Percentiles rank a stretch among this genome's conserved stretches.
These are phyloP conservation scores for Corbicula japonica DNA, from an alignment of 2,888 invertebrate species.

Conservation along the genomic window DNA sequence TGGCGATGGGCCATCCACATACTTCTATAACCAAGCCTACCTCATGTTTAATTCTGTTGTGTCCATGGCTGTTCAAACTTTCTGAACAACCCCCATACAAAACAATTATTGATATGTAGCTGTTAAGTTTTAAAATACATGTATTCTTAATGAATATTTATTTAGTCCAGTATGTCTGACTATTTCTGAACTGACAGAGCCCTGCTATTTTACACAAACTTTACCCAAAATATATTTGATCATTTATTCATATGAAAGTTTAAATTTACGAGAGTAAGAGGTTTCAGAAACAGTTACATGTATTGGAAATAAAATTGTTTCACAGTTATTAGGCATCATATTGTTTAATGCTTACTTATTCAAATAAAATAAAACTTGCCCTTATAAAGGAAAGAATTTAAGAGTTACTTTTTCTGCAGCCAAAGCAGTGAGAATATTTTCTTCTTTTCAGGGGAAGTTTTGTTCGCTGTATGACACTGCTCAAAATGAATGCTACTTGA, in stretches of 20 bases:
- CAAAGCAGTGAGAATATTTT: not conserved
- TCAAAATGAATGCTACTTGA: constrained; percentile 76
- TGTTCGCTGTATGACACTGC: constrained; percentile 75
- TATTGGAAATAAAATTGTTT: not conserved
- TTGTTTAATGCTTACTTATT: not conserved
- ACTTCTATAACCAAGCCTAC: too few relatives aligned
- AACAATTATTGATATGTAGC: too few relatives aligned
- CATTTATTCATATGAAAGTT: not conserved
- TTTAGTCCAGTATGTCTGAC: too few relatives aligned
- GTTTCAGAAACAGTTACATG: not conserved
- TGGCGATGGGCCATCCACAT: too few relatives aligned
- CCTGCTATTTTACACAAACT: not conserved
- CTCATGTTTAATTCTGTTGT: too few relatives aligned
- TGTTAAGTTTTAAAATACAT: too few relatives aligned
- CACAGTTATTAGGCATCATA: not conserved
- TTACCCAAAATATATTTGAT: not conserved
- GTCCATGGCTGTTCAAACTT: too few relatives aligned
- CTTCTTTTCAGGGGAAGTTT: constrained; percentile 73
- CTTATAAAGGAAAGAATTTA: not conserved
- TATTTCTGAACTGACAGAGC: not conserved
- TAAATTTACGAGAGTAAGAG: not conserved
- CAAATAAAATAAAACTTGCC: not conserved
- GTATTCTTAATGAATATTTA: too few relatives aligned
- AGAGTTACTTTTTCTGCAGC: not conserved
- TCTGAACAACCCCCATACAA: too few relatives aligned